These are phyloP conservation scores for Hesperophylax magnus DNA, from an alignment of 1,140 invertebrate genomes.

Conservation along the genomic window DNA sequence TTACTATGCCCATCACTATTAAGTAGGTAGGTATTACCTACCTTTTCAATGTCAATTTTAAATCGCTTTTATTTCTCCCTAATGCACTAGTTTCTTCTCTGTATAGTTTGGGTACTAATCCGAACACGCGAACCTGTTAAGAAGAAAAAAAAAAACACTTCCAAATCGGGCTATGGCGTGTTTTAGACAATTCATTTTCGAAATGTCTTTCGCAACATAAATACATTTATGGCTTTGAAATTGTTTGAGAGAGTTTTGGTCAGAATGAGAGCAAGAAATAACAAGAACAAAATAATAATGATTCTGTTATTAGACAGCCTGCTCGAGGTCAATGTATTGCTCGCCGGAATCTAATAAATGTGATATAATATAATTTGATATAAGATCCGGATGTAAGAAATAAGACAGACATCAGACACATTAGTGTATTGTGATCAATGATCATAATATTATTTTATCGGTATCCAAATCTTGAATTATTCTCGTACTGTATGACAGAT, in stretches of 20 bases:
- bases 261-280: background rate
- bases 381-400: too few species aligned
- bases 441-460: too few species aligned
- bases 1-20: too few species aligned
- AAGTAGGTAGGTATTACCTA: too few species aligned
- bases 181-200: slow-evolving; percentile 17
- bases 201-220: slow-evolving; percentile 17
- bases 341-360: background rate
- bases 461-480: too few species aligned
- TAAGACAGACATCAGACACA: too few species aligned
- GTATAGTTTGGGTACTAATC: background rate
- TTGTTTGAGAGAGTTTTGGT: slow-evolving; percentile 5
- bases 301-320: background rate
- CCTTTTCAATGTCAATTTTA: background rate
- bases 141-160: background rate
- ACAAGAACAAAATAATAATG: background rate
- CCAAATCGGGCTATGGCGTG: slow-evolving; percentile 13
- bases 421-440: too few species aligned
- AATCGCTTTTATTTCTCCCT: background rate
- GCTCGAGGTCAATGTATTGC: background rate
- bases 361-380: too few species aligned
- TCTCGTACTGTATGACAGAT: too few species aligned
- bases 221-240: too few species aligned
- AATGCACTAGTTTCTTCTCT: slow-evolving; percentile 18
- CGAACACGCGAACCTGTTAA: background rate